Evolutionary conservation across 92 coral and sea anemone species (phyloP), one percentile per base, ranked within the genome.

Genomic region (Zoanthus gigantus): DNA sequence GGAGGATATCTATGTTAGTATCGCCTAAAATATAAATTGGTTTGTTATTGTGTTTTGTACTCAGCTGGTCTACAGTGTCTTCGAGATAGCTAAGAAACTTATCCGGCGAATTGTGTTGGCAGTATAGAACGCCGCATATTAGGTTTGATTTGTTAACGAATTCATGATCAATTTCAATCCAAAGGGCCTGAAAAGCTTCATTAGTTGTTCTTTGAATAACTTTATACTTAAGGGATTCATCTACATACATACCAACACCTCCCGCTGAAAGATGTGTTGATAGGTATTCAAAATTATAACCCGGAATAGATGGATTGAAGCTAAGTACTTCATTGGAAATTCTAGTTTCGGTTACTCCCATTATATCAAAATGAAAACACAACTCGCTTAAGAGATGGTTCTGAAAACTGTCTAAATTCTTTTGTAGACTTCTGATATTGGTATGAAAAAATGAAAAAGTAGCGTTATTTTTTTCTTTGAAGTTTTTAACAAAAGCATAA

Each of bases 381-480:
- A 34, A 34, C 45, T 86, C 84, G 16, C 50, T 28, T 76, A 86
- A 29, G n/a, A 86, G 75, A 63, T 86, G 89, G 14, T 15, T 45
- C 58, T 86, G 89, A 10, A 86, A 53, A 53, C 75, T 76, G 17
- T 86, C 89, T 31, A 86, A 32, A 37, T 75, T 86, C 6, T 58
- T 9, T 34, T 34, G 42, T 34, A 34, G 42, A 34, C 42, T 34
- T 34, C 42, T 34, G 42, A 1, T 34, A 34, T 86, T 76, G 56
- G 53, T 86, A 57, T 86, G 77, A 31, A 86, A 46, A 11, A 69
- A 69, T 69, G 74, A 69, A 42, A 69, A 57, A 57, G 65, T 6
- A 57, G 65, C 12, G n/a, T 57, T 17, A 56, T 11, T 56, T 56
- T 56, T 56, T 11, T 56, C 17, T 56, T 56, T 56, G 17, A 56